Percentiles rank a stretch among this genome's conserved stretches.
phyloP scores from a whole-genome alignment of 2,888 invertebrate genomes.

The Pandemis heparana region DNA sequence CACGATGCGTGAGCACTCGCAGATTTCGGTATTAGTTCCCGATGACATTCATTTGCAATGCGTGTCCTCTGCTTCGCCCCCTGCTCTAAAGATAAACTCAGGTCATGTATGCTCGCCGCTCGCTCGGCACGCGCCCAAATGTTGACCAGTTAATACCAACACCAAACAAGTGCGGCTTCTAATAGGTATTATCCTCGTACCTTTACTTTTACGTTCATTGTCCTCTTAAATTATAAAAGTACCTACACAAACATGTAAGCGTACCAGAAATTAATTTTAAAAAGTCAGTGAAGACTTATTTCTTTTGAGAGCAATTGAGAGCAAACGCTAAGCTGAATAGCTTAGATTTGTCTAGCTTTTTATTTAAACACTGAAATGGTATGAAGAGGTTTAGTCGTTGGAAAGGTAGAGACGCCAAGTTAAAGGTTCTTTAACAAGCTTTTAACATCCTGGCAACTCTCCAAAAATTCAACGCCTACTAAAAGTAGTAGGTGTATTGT shows the following conservation, averaged over 20 bases:
- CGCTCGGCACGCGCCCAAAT: slow-evolving; percentile 73
- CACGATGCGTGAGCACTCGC: slow-evolving; percentile 6
- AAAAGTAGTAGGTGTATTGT: not conserved
- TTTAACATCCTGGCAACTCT: not conserved
- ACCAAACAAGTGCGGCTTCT: slow-evolving; percentile 14
- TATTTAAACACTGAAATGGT: not conserved
- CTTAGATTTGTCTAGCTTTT: not conserved
- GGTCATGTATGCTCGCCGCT: slow-evolving; percentile 58
- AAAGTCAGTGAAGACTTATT: not conserved
- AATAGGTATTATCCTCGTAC: not conserved
- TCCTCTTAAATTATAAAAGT: not conserved
- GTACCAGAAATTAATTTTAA: not conserved
- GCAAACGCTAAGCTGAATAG: no score
- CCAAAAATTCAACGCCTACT: not conserved
- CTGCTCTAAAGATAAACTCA: slow-evolving; percentile 74
- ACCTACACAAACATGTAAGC: not conserved
- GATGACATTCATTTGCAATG: slow-evolving; percentile 64
- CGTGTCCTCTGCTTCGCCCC: slow-evolving; percentile 67
- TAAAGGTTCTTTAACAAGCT: not conserved
- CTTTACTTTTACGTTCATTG: not conserved
- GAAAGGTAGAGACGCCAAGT: not conserved
- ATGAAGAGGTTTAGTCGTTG: not conserved
- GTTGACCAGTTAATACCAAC: slow-evolving; percentile 33
- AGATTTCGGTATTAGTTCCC: slow-evolving; percentile 55
- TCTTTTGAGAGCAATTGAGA: not conserved